Conservation (phyloP, 2,888 invertebrate species). For the Osedax frankpressi region DNA sequence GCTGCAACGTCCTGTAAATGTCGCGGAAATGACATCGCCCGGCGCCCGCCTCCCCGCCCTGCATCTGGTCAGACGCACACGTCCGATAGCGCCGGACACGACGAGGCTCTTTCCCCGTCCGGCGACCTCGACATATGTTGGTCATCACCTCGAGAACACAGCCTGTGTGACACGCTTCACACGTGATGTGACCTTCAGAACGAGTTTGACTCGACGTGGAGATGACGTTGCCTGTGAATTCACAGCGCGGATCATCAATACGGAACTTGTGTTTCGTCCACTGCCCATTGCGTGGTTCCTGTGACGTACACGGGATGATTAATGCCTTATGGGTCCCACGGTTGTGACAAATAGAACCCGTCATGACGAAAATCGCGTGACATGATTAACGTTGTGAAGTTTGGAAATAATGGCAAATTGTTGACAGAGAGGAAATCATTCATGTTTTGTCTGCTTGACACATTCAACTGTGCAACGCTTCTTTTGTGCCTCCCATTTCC, state of each 20-base stretch:
- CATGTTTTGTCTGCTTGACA: background rate
- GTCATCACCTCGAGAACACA: too few species aligned
- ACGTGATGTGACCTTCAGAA: background rate
- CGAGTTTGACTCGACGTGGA: background rate
- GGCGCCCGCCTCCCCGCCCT: background rate
- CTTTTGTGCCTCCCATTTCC: background rate
- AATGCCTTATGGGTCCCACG: background rate
- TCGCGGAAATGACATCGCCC: background rate
- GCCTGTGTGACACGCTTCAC: background rate
- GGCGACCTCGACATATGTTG: background rate
- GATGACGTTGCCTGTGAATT: background rate
- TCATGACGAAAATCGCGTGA: background rate
- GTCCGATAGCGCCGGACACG: background rate
- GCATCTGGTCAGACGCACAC: background rate
- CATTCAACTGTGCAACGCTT: background rate
- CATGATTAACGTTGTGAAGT: background rate
- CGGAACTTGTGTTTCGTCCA: background rate
- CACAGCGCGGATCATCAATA: background rate
- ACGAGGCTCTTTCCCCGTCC: background rate
- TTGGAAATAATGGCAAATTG: background rate
- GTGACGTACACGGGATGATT: background rate
- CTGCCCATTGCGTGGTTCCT: background rate
- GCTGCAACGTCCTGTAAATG: background rate
- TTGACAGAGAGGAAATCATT: background rate
- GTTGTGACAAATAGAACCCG: background rate